phyloP scores from a whole-genome alignment of 2,113 vertebrate species.

The Pachyramphus minor region DNA sequence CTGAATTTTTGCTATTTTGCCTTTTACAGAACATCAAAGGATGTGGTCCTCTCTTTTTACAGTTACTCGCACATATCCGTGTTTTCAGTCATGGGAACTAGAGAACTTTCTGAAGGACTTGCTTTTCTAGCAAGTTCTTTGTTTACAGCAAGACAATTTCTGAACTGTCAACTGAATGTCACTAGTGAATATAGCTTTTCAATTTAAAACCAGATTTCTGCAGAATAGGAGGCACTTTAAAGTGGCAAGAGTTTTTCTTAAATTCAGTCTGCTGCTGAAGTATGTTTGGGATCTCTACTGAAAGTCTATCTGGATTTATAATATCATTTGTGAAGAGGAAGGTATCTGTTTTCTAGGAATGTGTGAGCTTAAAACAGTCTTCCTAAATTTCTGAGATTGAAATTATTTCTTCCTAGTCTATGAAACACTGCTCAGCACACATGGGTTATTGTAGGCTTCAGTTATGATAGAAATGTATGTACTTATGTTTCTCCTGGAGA shows the following conservation, averaged over 20 bases:
- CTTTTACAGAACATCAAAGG: not conserved
- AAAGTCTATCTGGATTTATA: not conserved
- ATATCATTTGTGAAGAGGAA: not conserved
- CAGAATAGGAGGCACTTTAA: not conserved
- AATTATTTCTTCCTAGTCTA: slow-evolving; percentile 33
- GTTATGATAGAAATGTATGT: slow-evolving; percentile 46
- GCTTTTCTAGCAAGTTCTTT: not conserved
- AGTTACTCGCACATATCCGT: not conserved
- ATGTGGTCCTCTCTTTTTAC: not conserved
- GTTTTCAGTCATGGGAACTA: not conserved
- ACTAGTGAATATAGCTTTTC: not conserved
- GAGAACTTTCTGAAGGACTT: not conserved
- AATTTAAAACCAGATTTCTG: not conserved
- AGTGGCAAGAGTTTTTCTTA: not conserved
- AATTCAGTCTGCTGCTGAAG: not conserved
- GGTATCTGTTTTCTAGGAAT: slow-evolving; percentile 3
- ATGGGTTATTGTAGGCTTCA: slow-evolving; percentile 51
- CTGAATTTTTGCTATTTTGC: not conserved
- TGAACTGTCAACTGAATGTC: not conserved
- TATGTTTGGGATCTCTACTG: not conserved
- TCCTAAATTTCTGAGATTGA: slow-evolving; percentile 5
- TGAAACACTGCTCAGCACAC: not conserved
- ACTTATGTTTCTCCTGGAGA: slow-evolving; percentile 48
- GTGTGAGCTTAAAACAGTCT: not conserved
- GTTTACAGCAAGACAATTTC: not conserved